Conservation (phyloP, 30 jellyfish, hydroid and myxozoan genomes). For the Aurelia aurita complex sp. Pacific region DNA sequence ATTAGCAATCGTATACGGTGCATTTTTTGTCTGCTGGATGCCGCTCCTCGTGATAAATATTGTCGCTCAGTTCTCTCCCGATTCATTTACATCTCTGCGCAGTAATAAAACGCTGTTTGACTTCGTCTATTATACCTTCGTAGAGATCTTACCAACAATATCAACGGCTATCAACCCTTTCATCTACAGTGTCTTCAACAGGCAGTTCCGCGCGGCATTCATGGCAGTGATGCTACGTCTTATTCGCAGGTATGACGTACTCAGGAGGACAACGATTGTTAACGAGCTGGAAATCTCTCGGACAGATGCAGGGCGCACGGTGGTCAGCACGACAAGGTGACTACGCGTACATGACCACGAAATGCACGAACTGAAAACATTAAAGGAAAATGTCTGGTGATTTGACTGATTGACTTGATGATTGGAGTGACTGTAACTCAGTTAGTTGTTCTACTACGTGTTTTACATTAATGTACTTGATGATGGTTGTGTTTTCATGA, state of each 20-base stretch:
- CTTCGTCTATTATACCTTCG: conserved; percentile 66
- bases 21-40: conserved; percentile 90
- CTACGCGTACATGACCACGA: too few relatives aligned
- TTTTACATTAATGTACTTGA: too few relatives aligned
- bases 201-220: conserved; percentile 81
- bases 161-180: conserved; percentile 85
- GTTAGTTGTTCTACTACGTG: too few relatives aligned
- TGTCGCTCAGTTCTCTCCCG: conserved; percentile 26
- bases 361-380: too few relatives aligned
- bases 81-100: conserved; percentile 14
- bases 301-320: background rate
- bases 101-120: conserved; percentile 26
- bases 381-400: too few relatives aligned
- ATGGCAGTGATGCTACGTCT: conserved; percentile 52
- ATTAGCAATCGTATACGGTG: conserved; percentile 89
- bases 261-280: conserved; percentile 29
- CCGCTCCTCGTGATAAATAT: conserved; percentile 77
- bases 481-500: too few relatives aligned
- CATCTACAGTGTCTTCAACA: conserved; percentile 74
- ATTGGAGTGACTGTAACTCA: too few relatives aligned
- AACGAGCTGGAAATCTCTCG: conserved; percentile 42
- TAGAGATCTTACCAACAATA: conserved; percentile 76
- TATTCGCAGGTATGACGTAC: conserved; percentile 34
- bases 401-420: too few relatives aligned
- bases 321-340: too few relatives aligned